Evolutionary conservation across 2,888 invertebrate genomes (phyloP).

Genomic region (Cosmia trapezina): DNA sequence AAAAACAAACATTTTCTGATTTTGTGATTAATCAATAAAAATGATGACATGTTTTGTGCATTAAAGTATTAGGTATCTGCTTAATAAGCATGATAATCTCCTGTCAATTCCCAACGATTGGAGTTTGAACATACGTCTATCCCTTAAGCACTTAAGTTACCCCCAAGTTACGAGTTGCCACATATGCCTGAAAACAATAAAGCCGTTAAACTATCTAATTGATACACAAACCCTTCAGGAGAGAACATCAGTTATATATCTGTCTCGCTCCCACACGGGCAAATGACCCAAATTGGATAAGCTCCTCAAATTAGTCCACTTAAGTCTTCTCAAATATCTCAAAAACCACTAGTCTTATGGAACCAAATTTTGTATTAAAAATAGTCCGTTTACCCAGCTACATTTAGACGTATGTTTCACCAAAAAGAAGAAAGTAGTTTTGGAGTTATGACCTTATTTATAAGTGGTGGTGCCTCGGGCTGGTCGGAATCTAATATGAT

Average conservation of each 20-base stretch:
- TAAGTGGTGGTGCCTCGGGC: slow-evolving; percentile 35
- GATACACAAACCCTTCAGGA: slow-evolving; percentile 63
- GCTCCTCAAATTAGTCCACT: slow-evolving; percentile 6
- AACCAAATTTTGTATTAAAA: background rate
- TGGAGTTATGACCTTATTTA: slow-evolving; percentile 50
- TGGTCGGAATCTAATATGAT: slow-evolving; percentile 59
- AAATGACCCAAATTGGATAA: slow-evolving; percentile 24
- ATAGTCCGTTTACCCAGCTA: background rate
- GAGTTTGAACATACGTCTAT: slow-evolving; percentile 31
- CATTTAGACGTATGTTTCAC: background rate
- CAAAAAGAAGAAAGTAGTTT: slow-evolving; percentile 46
- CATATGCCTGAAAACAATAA: slow-evolving; percentile 57
- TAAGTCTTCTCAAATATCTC: slow-evolving; percentile 33
- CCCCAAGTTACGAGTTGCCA: slow-evolving; percentile 41
- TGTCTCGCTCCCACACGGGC: slow-evolving; percentile 63
- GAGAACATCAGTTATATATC: slow-evolving; percentile 51
- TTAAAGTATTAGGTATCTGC: background rate
- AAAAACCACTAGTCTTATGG: slow-evolving; percentile 8
- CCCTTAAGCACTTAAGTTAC: slow-evolving; percentile 45
- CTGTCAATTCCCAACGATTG: slow-evolving; percentile 1
- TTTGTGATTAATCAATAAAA: background rate
- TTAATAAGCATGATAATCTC: slow-evolving; percentile 1
- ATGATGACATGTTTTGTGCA: background rate
- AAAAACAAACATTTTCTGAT: background rate
- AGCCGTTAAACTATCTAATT: slow-evolving; percentile 63